Percentiles rank a stretch among this genome's conserved stretches.
Evolutionary conservation across 2,888 invertebrate genomes (phyloP).

Genomic region (Atethmia centrago): DNA sequence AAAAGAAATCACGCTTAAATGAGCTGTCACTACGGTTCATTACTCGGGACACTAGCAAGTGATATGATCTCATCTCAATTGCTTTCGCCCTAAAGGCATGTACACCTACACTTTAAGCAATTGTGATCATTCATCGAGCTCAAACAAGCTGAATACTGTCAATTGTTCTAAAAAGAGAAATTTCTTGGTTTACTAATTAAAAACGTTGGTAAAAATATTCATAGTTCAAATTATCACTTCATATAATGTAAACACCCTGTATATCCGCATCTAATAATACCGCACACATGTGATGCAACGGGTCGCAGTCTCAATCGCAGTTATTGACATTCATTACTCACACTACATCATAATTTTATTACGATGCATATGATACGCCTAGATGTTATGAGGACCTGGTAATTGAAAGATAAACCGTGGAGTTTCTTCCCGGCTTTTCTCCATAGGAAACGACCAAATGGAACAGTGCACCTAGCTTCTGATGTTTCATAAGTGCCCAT

Average conservation of each 20-base stretch:
- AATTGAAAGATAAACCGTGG: not conserved
- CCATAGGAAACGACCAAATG: too few species aligned
- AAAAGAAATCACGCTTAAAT: too few species aligned
- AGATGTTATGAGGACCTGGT: slow-evolving; percentile 12
- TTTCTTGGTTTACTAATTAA: not conserved
- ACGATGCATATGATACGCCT: not conserved
- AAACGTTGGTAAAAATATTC: not conserved
- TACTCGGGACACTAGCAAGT: too few species aligned
- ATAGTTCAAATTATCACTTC: not conserved
- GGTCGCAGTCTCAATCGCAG: slow-evolving; percentile 30
- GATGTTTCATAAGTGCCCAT: too few species aligned
- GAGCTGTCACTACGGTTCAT: too few species aligned
- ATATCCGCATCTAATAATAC: slow-evolving; percentile 60
- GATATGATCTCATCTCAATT: too few species aligned
- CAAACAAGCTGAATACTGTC: not conserved
- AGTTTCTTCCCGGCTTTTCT: too few species aligned
- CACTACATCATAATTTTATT: slow-evolving; percentile 28
- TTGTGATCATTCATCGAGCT: too few species aligned
- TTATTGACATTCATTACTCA: slow-evolving; percentile 52
- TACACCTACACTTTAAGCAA: too few species aligned
- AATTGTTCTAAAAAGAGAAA: not conserved
- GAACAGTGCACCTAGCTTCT: too few species aligned
- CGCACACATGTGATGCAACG: slow-evolving; percentile 51
- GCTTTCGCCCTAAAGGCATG: too few species aligned
- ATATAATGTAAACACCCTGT: slow-evolving; percentile 35